phyloP scores from a whole-genome alignment of 2,797 vertebrate species.

The Harpagifer antarcticus region DNA sequence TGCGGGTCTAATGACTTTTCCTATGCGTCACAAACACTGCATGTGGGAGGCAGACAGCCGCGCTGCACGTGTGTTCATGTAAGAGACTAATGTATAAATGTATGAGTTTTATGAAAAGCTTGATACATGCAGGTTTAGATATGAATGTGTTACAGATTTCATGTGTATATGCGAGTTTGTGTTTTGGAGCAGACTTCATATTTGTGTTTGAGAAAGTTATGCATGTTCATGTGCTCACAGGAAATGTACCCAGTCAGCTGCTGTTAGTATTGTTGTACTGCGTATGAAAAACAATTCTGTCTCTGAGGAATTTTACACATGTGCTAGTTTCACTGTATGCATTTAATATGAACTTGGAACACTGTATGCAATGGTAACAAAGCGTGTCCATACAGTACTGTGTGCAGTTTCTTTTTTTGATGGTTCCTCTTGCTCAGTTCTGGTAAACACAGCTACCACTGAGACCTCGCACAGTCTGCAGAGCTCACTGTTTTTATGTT shows the following conservation, averaged over 20 bases:
- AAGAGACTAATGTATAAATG: slow-evolving; percentile 64
- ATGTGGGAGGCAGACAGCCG: slow-evolving; percentile 75
- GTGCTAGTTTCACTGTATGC: slow-evolving; percentile 25
- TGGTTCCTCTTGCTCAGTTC: slow-evolving; percentile 31
- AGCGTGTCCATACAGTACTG: slow-evolving; percentile 3
- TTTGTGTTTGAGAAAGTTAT: slow-evolving; percentile 17
- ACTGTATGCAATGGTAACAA: slow-evolving; percentile 20
- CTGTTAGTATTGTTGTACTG: slow-evolving; percentile 24
- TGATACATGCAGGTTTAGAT: slow-evolving; percentile 46
- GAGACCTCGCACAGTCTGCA: slow-evolving; percentile 50
- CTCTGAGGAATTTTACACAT: slow-evolving; percentile 31
- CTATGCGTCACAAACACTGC: slow-evolving; percentile 76
- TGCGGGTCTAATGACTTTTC: slow-evolving; percentile 80
- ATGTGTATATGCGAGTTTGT: slow-evolving; percentile 32
- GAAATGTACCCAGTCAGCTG: slow-evolving; percentile 25
- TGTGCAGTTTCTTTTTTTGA: slow-evolving; percentile 36
- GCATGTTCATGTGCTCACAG: slow-evolving; percentile 24
- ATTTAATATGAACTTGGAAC: slow-evolving; percentile 46
- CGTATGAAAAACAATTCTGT: slow-evolving; percentile 42
- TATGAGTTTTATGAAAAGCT: slow-evolving; percentile 39
- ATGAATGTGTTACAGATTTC: slow-evolving; percentile 41
- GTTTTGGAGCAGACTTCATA: slow-evolving; percentile 32
- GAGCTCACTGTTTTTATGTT: slow-evolving; percentile 33
- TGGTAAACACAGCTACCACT: slow-evolving; percentile 51
- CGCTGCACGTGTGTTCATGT: slow-evolving; percentile 63